Conservation (phyloP, 2,113 vertebrate species). For the Corythoichthys haematopterus region DNA sequence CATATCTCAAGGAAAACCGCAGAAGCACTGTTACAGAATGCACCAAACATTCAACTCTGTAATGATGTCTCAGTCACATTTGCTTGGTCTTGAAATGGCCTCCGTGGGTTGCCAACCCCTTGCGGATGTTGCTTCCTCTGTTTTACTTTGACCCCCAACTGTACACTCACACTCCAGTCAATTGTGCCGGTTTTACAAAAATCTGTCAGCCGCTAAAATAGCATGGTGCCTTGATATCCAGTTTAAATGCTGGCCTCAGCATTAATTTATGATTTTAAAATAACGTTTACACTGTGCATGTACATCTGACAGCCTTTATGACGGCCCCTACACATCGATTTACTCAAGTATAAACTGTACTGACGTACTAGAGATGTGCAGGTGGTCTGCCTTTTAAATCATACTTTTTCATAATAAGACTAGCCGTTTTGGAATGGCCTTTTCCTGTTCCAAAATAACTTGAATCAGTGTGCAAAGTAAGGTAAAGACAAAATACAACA, state of each 20-base stretch:
- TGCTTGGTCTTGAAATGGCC: background rate
- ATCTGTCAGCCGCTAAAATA: slow-evolving; percentile 17
- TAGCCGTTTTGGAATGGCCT: background rate
- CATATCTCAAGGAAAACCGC: background rate
- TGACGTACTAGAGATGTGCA: slow-evolving; percentile 22
- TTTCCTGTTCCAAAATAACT: too few relatives aligned
- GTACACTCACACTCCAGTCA: slow-evolving; percentile 8
- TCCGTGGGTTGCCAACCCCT: too few relatives aligned
- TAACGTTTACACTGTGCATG: slow-evolving; percentile 31
- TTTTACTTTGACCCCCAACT: slow-evolving; percentile 35
- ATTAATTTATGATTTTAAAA: slow-evolving; percentile 27
- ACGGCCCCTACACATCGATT: slow-evolving; percentile 57
- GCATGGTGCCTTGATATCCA: slow-evolving; percentile 63
- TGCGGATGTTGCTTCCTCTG: slow-evolving; percentile 23
- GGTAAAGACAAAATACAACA: too few relatives aligned
- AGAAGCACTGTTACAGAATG: background rate
- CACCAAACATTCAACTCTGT: background rate
- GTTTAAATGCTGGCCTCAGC: slow-evolving; percentile 37
- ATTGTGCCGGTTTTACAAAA: background rate
- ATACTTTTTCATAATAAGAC: slow-evolving; percentile 17
- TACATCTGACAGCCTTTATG: slow-evolving; percentile 21
- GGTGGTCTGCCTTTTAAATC: slow-evolving; percentile 19
- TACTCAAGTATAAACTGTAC: slow-evolving; percentile 36
- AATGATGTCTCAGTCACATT: background rate
- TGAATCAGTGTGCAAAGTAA: too few relatives aligned